phyloP scores from a whole-genome alignment of 2,113 vertebrate genomes.

The Eudorcas thomsonii region DNA sequence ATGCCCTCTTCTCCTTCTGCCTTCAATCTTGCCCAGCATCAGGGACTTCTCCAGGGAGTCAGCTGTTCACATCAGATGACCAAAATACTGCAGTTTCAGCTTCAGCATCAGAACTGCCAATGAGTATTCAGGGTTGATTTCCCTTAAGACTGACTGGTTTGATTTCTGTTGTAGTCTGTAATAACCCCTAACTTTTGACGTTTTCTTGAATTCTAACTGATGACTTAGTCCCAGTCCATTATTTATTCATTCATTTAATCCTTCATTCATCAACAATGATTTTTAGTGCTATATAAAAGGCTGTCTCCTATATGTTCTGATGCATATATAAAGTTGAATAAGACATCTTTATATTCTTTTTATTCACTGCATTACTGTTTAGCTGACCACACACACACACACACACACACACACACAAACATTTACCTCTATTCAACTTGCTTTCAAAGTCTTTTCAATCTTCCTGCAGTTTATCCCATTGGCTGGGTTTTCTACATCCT shows the following conservation, averaged over 20 bases:
- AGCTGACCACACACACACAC: constrained; percentile 40
- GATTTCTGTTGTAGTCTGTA: background rate
- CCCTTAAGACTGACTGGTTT: background rate
- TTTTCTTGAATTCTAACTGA: constrained; percentile 36
- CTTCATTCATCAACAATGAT: constrained; percentile 53
- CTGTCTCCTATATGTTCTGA: background rate
- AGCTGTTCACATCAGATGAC: background rate
- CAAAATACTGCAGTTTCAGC: background rate
- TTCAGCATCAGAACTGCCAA: background rate
- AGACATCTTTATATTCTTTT: constrained; percentile 48
- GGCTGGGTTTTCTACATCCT: background rate
- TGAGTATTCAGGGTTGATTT: background rate
- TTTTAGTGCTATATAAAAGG: constrained; percentile 50
- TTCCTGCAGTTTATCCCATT: constrained; percentile 7
- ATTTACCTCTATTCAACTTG: constrained; percentile 32
- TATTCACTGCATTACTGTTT: constrained; percentile 49
- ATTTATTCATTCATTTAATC: constrained; percentile 57
- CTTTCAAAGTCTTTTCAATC: constrained; percentile 46
- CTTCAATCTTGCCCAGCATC: background rate
- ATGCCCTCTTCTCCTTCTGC: background rate
- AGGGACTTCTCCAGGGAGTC: background rate
- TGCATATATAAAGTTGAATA: constrained; percentile 38
- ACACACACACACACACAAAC: too few relatives aligned
- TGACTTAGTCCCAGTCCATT: constrained; percentile 11
- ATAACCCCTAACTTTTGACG: background rate